Evolutionary conservation across 2,888 invertebrate genomes (phyloP).

Genomic region (Thyatira batis): DNA sequence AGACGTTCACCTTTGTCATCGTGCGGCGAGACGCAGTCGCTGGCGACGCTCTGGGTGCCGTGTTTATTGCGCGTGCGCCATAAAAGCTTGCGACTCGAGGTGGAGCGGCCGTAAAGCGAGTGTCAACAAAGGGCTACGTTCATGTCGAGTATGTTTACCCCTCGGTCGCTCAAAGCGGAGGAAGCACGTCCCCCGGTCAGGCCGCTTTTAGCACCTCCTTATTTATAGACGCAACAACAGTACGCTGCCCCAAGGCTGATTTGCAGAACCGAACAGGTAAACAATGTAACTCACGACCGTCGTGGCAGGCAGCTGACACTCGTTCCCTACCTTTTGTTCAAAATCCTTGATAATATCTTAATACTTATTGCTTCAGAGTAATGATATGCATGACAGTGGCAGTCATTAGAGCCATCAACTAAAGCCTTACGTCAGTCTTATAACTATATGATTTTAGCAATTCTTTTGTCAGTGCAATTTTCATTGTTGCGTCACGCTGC

Average conservation of each 20-base stretch:
- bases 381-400: constrained; percentile 39
- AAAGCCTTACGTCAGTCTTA: constrained; percentile 58
- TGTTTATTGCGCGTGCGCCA: constrained; percentile 60
- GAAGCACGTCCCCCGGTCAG: constrained; percentile 77
- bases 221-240: constrained; percentile 77
- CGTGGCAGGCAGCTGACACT: background rate
- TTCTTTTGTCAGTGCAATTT: constrained; percentile 77
- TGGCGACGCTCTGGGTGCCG: constrained; percentile 34
- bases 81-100: constrained; percentile 55
- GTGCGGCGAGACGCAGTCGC: constrained; percentile 24
- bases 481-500: constrained; percentile 76
- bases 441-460: constrained; percentile 40
- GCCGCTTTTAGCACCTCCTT: constrained; percentile 81
- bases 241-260: constrained; percentile 63
- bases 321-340: background rate
- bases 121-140: constrained; percentile 77
- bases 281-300: constrained; percentile 56
- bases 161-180: constrained; percentile 76
- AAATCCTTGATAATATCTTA: constrained; percentile 13
- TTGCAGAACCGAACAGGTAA: constrained; percentile 74
- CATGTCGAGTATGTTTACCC: constrained; percentile 71
- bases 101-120: constrained; percentile 69
- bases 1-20: constrained; percentile 42
- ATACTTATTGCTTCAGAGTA: constrained; percentile 18
- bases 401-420: constrained; percentile 57